Evolutionary conservation across 1,140 invertebrate species (phyloP).

Genomic region (Archivesica marissinica): DNA sequence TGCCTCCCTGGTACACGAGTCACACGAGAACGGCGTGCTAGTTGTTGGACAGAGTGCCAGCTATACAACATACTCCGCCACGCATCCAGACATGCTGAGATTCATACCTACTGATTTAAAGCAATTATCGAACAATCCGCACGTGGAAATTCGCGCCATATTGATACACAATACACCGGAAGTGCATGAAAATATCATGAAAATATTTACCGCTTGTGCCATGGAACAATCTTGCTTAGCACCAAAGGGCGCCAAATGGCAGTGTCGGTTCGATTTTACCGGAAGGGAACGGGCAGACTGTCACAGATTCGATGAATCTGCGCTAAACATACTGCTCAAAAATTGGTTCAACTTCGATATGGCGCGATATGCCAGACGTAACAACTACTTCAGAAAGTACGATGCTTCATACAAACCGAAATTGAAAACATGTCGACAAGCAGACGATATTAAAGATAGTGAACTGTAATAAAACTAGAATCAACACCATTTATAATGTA

Average conservation of each 20-base stretch:
- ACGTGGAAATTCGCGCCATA: slow-evolving; percentile 58
- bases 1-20: slow-evolving; percentile 56
- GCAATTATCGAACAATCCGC: slow-evolving; percentile 28
- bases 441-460: slow-evolving; percentile 32
- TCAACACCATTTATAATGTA: too few relatives aligned
- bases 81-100: slow-evolving; percentile 59
- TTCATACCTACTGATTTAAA: slow-evolving; percentile 43
- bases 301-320: slow-evolving; percentile 59
- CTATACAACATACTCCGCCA: slow-evolving; percentile 42
- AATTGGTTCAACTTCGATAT: slow-evolving; percentile 55
- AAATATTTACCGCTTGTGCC: slow-evolving; percentile 48
- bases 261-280: slow-evolving; percentile 54
- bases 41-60: slow-evolving; percentile 33
- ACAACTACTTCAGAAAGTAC: slow-evolving; percentile 41
- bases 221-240: slow-evolving; percentile 56
- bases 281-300: slow-evolving; percentile 53
- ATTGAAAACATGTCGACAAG: slow-evolving; percentile 37
- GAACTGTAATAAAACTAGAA: slow-evolving; percentile 28
- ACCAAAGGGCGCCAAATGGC: slow-evolving; percentile 48
- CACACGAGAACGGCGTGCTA: slow-evolving; percentile 44
- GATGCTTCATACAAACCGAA: slow-evolving; percentile 19
- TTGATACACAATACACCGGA: slow-evolving; percentile 49
- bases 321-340: slow-evolving; percentile 61
- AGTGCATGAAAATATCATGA: slow-evolving; percentile 51
- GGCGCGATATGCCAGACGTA: slow-evolving; percentile 1